Base-by-base conservation (phyloP, 2,888 invertebrate species). In the Rugalucina vietnamica region DNA sequence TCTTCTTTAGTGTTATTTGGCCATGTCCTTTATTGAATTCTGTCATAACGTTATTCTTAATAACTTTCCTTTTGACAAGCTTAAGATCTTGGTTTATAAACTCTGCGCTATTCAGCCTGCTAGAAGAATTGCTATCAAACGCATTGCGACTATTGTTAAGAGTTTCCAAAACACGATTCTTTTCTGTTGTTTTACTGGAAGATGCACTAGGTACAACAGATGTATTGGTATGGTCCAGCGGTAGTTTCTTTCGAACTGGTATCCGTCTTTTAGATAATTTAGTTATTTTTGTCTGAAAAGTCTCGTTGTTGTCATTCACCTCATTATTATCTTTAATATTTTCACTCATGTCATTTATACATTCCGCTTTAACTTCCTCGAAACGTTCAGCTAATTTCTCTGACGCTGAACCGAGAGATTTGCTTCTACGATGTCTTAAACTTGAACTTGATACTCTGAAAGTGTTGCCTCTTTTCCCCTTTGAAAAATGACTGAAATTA, bases 41-140 rank as follows among this genome's bases (percentile, higher is more conserved):
- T 14, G 70, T 76, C 39, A 75, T 49, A 34, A 79, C 54, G n/a
- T 73, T 76, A 10, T 82, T 71, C 75, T 84, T 79, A n/a, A n/a
- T n/a, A 0, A 84, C 71, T 57, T 86, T 86, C n/a, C 72, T 57
- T 54, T 86, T 86, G 0, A 87, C 84, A 27, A 87, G 70, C 49
- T 84, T 87, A 8, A 87, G 60, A 65, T 84, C 84, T 21, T 82
- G 76, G 18, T 39, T 82, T 21, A 84, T 80, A 54, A 73, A 82
- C 27, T 84, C 80, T n/a, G 79, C 83, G 24, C 75, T 78, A 49
- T 71, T 37, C 27, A 83, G 39, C 27, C 74, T 76, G 12, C 69
- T 69, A 34, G 21, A 65, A 27, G 69, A 77, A 4, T 79, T 77
- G 14, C 34, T 36, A 29, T 81, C 83, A 1, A 73, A 18, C 2